Percentiles rank a stretch among this genome's conserved stretches.
These are phyloP conservation scores for Schizaphis graminum DNA, from an alignment of 2,888 invertebrate species.

Conservation along the genomic window DNA sequence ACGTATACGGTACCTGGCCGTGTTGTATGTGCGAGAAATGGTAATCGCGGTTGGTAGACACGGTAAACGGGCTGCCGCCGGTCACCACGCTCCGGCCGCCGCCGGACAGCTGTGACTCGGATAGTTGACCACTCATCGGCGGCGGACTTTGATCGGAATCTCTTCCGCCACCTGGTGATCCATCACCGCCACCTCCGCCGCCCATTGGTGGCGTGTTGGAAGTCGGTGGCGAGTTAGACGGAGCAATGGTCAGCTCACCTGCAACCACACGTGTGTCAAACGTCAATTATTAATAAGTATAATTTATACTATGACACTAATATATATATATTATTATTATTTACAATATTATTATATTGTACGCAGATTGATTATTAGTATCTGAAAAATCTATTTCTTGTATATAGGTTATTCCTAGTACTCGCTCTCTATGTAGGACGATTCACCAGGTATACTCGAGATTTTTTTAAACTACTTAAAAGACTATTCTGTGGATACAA, in stretches of 20 bases:
- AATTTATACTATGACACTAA: not conserved
- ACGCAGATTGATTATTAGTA: not conserved
- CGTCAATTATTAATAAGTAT: not conserved
- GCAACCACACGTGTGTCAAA: not conserved
- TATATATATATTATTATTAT: too few relatives aligned
- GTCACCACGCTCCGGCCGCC: conserved; percentile 69
- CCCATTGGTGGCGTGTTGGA: conserved; percentile 74
- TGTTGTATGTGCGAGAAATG: conserved; percentile 94
- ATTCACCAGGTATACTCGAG: too few relatives aligned
- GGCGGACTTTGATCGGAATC: conserved; percentile 67
- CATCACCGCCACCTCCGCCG: conserved; percentile 68
- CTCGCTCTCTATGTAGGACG: not conserved
- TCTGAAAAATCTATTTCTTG: not conserved
- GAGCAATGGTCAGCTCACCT: conserved; percentile 75
- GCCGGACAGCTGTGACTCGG: conserved; percentile 67
- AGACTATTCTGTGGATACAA: too few relatives aligned
- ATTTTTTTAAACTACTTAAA: too few relatives aligned
- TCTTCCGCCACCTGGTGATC: conserved; percentile 69
- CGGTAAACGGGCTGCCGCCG: conserved; percentile 70
- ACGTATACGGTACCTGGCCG: conserved; percentile 79
- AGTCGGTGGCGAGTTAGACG: conserved; percentile 77
- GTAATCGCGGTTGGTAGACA: conserved; percentile 78
- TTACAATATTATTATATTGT: not conserved
- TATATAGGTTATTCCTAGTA: not conserved
- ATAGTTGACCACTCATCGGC: conserved; percentile 66